Evolutionary conservation across 2,113 vertebrate genomes (phyloP), one percentile per base, ranked within the genome.

Genomic region (Ahaetulla prasina): DNA sequence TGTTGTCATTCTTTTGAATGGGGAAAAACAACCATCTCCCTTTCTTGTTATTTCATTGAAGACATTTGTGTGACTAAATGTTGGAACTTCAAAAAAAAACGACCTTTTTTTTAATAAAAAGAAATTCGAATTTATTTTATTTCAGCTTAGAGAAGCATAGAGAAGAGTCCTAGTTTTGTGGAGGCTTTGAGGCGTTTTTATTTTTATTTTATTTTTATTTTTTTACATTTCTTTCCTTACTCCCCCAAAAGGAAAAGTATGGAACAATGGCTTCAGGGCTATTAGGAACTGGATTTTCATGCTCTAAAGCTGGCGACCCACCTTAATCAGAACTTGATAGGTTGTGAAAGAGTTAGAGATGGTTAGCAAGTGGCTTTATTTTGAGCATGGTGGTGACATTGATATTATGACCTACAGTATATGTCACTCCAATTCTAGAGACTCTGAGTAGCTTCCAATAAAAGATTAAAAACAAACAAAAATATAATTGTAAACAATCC

Each of bases 1-100:
- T 88, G 52, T 88, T 88, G 87, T 88, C 87, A 88, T 88, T 88
- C n/a, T 88, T 43, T 88, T 43, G 87, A 88, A 88, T 23, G 39
- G 10, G 87, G 53, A 55, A 57, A 88, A 88, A 57, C 53, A 55
- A 12, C 52, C 53, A 57, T 35, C 39, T 88, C 39, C 35, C 35
- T 88, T 88, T 57, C 52, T 54, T 39, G 35, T 88, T 88, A 35
- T 88, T 88, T 57, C n/a, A 55, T 23, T 22, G 87, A 23, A 55
- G 30, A 39, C 52, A 55, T 55, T 88, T 35, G n/a, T 88, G 53
- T 88, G 53, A 57, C 30, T 88, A 88, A 55, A 88, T 43, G 87
- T 88, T 88, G 87, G n/a, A 35, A 23, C 87, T 88, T 88, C 45
- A 50, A 87, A 43, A 54, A 50, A 53, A 88, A 43, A 55, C 14